Evolutionary conservation across 1,140 invertebrate genomes (phyloP).

Genomic region (Pseudoatta argentina): DNA sequence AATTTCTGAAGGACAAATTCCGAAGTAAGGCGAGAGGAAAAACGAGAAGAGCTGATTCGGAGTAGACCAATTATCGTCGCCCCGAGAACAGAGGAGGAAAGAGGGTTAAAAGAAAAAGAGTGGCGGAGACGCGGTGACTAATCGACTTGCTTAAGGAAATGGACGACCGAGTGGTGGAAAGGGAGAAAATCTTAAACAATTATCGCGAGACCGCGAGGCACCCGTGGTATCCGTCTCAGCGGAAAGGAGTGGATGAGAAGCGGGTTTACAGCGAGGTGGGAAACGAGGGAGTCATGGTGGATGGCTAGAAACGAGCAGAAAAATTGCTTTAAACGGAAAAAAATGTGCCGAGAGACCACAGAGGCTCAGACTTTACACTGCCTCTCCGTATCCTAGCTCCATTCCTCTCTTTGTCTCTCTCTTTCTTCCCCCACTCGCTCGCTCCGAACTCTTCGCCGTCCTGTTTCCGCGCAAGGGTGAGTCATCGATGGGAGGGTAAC

Average conservation of each 20-base stretch:
- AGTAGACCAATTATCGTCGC: constrained; percentile 56
- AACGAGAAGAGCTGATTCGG: constrained; percentile 22
- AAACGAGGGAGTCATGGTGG: constrained; percentile 12
- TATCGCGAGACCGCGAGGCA: constrained; percentile 65
- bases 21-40: constrained; percentile 19
- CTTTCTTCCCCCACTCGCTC: neutral
- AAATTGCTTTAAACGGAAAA: constrained; percentile 78
- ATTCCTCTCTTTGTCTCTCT: constrained; percentile 15
- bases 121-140: constrained; percentile 50
- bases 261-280: neutral
- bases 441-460: neutral
- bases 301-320: constrained; percentile 66
- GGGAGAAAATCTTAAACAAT: constrained; percentile 76
- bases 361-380: constrained; percentile 62
- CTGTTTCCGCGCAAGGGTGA: constrained; percentile 32
- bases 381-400: constrained; percentile 1
- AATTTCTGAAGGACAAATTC: constrained; percentile 7
- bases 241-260: neutral
- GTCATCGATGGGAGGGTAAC: constrained; percentile 46
- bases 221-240: constrained; percentile 11
- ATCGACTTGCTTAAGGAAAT: constrained; percentile 73
- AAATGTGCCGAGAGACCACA: constrained; percentile 72
- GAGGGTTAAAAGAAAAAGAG: constrained; percentile 17
- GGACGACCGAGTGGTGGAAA: constrained; percentile 39
- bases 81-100: neutral